These are phyloP conservation scores for Drosophila repletoides DNA, from an alignment of 1,140 invertebrate species.

Conservation along the genomic window DNA sequence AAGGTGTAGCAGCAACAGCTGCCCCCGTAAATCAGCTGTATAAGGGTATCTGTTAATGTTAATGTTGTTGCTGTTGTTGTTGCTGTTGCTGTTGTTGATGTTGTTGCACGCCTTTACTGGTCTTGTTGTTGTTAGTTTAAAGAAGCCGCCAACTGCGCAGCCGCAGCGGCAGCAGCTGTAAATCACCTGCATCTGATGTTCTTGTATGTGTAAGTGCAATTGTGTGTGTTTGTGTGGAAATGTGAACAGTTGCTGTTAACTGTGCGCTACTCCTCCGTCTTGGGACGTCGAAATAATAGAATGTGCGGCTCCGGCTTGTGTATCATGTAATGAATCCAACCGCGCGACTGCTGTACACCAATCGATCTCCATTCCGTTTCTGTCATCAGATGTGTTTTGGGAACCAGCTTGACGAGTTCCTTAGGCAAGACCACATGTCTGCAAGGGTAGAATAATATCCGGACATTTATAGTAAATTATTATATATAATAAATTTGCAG, in stretches of 20 bases:
- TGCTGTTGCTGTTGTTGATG: too few relatives aligned
- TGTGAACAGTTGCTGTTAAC: slow-evolving; percentile 19
- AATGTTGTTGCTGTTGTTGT: too few relatives aligned
- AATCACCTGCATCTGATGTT: slow-evolving; percentile 33
- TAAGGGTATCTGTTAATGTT: too few relatives aligned
- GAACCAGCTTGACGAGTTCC: slow-evolving; percentile 94
- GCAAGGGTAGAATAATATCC: slow-evolving; percentile 54
- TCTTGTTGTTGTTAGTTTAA: too few relatives aligned
- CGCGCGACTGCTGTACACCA: slow-evolving; percentile 96
- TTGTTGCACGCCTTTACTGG: too few relatives aligned
- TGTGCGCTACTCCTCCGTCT: slow-evolving; percentile 57
- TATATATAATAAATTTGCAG: too few relatives aligned
- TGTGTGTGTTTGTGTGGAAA: slow-evolving; percentile 11
- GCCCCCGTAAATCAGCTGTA: too few relatives aligned
- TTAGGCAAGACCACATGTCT: slow-evolving; percentile 96
- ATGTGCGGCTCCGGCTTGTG: slow-evolving; percentile 92
- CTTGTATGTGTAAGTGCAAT: neutral
- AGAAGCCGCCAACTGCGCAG: slow-evolving; percentile 27
- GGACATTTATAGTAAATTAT: too few relatives aligned
- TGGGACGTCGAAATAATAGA: slow-evolving; percentile 85
- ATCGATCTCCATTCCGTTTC: slow-evolving; percentile 97
- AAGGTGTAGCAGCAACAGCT: slow-evolving; percentile 23
- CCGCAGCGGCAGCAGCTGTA: slow-evolving; percentile 31
- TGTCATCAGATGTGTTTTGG: slow-evolving; percentile 95
- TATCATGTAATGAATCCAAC: slow-evolving; percentile 98